Percentiles rank a stretch among this genome's conserved stretches.
Conservation (phyloP, 2,797 vertebrate genomes). For the Pempheris klunzingeri region DNA sequence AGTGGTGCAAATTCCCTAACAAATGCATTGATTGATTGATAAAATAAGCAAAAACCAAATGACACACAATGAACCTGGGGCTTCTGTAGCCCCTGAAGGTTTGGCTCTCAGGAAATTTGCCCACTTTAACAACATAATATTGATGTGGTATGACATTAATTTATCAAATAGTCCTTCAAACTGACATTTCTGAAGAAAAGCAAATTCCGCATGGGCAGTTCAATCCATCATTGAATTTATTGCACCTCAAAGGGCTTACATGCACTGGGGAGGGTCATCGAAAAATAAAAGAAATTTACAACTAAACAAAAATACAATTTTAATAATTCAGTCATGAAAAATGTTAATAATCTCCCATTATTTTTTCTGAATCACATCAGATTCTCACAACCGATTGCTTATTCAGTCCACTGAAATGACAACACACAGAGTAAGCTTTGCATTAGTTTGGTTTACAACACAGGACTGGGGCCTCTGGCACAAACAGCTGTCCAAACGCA, state of each 20-base stretch:
- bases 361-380: conserved; percentile 87
- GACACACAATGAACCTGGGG: neutral
- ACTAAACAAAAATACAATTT: conserved; percentile 94
- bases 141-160: neutral
- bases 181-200: conserved; percentile 17
- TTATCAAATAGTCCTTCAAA: neutral
- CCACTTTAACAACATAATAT: neutral
- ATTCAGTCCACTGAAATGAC: conserved; percentile 91
- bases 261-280: conserved; percentile 90
- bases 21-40: neutral
- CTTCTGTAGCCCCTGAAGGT: neutral
- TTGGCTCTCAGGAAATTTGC: neutral
- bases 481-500: conserved; percentile 85
- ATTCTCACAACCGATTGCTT: conserved; percentile 88
- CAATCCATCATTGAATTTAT: conserved; percentile 97
- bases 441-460: conserved; percentile 74
- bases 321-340: conserved; percentile 87
- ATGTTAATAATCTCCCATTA: conserved; percentile 78
- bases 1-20: neutral
- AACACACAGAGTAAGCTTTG: conserved; percentile 85
- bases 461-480: conserved; percentile 69
- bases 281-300: conserved; percentile 92
- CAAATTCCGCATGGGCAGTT: conserved; percentile 66
- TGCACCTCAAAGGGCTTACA: conserved; percentile 99
- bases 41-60: neutral